A percentile compares a stretch with the other conserved stretches of the same genome.
phyloP scores from a whole-genome alignment of 1,140 invertebrate species.

The Aleiodes sp. region DNA sequence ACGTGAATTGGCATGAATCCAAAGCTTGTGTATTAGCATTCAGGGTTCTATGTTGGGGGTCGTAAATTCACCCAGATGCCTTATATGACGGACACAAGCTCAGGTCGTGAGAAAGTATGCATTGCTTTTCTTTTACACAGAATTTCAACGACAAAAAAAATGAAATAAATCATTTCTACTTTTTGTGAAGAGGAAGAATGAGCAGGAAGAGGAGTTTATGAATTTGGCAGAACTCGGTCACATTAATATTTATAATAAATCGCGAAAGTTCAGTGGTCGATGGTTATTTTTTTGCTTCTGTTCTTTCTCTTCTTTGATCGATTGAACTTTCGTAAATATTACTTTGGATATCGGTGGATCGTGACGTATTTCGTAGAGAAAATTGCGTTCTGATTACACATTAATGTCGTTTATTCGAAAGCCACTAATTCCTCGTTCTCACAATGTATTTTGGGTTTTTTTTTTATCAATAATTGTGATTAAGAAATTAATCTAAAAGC shows the following conservation, averaged over 20 bases:
- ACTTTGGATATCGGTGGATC: not conserved
- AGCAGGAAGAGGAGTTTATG: no score
- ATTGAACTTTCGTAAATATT: not conserved
- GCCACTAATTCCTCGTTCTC: no score
- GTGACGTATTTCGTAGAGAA: not conserved
- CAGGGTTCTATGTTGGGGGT: slow-evolving; percentile 15
- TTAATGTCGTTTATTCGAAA: no score
- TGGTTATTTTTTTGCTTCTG: not conserved
- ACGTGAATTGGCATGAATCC: no score
- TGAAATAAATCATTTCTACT: not conserved
- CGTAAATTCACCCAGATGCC: slow-evolving; percentile 1
- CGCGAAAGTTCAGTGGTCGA: not conserved
- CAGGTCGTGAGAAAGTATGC: not conserved
- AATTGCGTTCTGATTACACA: no score
- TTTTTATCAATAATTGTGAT: no score
- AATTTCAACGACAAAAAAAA: not conserved
- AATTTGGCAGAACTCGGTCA: not conserved
- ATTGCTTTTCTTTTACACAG: no score
- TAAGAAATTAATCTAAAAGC: no score
- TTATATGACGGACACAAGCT: slow-evolving; percentile 7
- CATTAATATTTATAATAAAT: slow-evolving; percentile 3
- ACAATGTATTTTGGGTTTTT: no score
- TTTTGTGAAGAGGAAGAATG: not conserved
- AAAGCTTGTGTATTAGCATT: not conserved
- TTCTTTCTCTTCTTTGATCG: no score